Evolutionary conservation across 2,888 invertebrate species (phyloP).

Genomic region (Polydrusus tereticollis): DNA sequence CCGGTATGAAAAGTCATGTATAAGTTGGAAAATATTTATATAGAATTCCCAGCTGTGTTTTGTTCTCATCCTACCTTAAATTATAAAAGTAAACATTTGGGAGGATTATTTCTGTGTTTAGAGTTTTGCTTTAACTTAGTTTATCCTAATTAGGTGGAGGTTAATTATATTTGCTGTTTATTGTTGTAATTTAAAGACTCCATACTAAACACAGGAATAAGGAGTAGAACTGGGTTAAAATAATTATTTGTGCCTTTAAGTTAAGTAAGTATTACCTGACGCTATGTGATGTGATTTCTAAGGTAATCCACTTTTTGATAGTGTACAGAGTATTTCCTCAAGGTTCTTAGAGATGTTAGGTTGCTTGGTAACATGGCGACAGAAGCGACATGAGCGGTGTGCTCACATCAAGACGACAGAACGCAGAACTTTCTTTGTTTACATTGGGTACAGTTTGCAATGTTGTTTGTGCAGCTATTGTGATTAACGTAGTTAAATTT

Average conservation of each 20-base stretch:
- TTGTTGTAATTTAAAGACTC: slow-evolving; percentile 15
- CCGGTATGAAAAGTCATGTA: slow-evolving; percentile 42
- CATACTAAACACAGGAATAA: too few relatives aligned
- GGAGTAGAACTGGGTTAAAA: neutral
- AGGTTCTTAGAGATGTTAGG: too few relatives aligned
- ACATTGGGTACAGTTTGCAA: too few relatives aligned
- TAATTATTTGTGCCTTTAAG: neutral
- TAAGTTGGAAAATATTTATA: slow-evolving; percentile 45
- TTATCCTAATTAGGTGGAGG: slow-evolving; percentile 38
- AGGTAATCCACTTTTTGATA: too few relatives aligned
- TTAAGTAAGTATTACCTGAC: neutral
- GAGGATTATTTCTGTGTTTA: slow-evolving; percentile 30
- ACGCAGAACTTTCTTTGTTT: too few relatives aligned
- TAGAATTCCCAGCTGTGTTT: slow-evolving; percentile 44
- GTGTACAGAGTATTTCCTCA: too few relatives aligned
- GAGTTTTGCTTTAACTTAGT: slow-evolving; percentile 26
- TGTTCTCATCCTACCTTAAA: slow-evolving; percentile 37
- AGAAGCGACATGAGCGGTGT: too few relatives aligned
- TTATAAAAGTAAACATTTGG: slow-evolving; percentile 39
- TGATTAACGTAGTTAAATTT: too few relatives aligned
- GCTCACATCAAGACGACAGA: too few relatives aligned
- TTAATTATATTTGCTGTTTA: slow-evolving; percentile 36
- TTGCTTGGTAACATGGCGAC: too few relatives aligned
- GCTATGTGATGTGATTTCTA: too few relatives aligned
- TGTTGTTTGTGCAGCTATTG: too few relatives aligned